phyloP scores from a whole-genome alignment of 2,797 vertebrate genomes.

The Phoebastria nigripes region DNA sequence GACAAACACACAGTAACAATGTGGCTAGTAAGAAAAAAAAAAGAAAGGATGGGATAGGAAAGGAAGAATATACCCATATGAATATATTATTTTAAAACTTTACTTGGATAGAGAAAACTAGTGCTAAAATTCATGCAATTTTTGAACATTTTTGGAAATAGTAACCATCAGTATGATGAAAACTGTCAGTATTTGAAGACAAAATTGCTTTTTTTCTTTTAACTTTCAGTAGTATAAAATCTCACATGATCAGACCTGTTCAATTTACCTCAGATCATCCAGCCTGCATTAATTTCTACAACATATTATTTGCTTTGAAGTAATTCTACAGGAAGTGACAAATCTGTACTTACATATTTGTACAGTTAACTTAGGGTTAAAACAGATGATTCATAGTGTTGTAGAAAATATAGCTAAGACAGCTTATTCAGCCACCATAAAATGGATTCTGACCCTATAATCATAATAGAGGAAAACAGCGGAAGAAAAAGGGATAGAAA shows the following conservation, averaged over 20 bases:
- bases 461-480: neutral
- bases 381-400: neutral
- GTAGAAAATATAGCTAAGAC: neutral
- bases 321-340: neutral
- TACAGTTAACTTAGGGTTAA: neutral
- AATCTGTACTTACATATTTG: neutral
- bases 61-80: neutral
- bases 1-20: neutral
- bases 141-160: neutral
- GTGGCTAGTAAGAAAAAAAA: neutral
- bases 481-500: neutral
- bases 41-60: neutral
- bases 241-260: neutral
- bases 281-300: neutral
- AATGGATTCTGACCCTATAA: neutral
- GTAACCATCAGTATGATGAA: neutral
- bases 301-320: neutral
- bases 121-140: neutral
- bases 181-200: neutral
- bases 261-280: neutral
- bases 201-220: neutral
- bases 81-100: neutral
- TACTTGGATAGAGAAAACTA: neutral
- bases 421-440: neutral
- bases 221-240: neutral